Conservation (phyloP, 2,888 invertebrate genomes). For the Archips crataeganus region DNA sequence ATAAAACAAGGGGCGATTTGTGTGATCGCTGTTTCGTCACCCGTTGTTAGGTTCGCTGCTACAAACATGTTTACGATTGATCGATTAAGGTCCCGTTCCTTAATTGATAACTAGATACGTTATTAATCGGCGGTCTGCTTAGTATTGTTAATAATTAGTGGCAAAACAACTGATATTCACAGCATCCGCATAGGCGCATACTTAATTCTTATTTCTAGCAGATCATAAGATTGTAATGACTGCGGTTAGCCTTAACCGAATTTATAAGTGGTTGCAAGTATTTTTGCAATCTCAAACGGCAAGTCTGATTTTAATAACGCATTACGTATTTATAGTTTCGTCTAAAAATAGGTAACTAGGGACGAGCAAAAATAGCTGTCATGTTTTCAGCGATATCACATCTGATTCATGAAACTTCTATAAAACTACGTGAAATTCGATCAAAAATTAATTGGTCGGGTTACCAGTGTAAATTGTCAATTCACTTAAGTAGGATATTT, state of each 20-base stretch:
- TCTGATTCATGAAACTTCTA: slow-evolving; percentile 1
- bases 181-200: not conserved
- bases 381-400: slow-evolving; percentile 17
- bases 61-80: not conserved
- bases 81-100: not conserved
- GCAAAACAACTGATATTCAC: not conserved
- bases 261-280: not conserved
- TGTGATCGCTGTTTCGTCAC: slow-evolving; percentile 10
- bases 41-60: not conserved
- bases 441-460: slow-evolving; percentile 6
- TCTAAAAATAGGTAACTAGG: slow-evolving; percentile 29
- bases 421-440: slow-evolving; percentile 13
- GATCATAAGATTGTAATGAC: not conserved
- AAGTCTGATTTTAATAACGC: slow-evolving; percentile 20
- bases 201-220: not conserved
- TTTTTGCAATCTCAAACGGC: slow-evolving; percentile 22
- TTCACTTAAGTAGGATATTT: too few relatives aligned
- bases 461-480: not conserved
- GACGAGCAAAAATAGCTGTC: slow-evolving; percentile 33
- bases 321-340: slow-evolving; percentile 32
- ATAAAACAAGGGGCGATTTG: slow-evolving; percentile 25
- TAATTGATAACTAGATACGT: not conserved
- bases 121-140: not conserved
- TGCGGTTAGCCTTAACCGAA: not conserved
- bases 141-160: not conserved